A percentile compares a stretch with the other conserved stretches of the same genome.
Conservation (phyloP, 2,888 invertebrate genomes). For the Pandemis heparana region DNA sequence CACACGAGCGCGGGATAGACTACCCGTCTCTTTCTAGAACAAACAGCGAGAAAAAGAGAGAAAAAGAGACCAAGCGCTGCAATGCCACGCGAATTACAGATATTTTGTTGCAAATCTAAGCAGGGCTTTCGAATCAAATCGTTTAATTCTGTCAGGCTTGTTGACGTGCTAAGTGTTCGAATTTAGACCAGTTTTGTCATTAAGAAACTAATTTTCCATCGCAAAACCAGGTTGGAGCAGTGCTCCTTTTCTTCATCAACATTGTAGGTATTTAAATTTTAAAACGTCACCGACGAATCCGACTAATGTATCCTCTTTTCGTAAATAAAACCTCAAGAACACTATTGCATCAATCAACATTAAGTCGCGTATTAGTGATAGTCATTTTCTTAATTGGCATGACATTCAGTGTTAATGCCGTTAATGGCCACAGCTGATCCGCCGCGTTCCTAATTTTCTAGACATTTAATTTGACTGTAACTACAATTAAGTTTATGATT, state of each 20-base stretch:
- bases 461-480: too few relatives aligned
- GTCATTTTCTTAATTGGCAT: neutral
- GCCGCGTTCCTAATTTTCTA: neutral
- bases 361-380: neutral
- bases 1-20: too few relatives aligned
- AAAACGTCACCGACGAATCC: neutral
- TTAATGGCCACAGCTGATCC: neutral
- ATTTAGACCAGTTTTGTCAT: neutral
- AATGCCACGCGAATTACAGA: too few relatives aligned
- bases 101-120: too few relatives aligned
- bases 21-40: too few relatives aligned
- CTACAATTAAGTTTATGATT: too few relatives aligned
- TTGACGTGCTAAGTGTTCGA: constrained; percentile 12
- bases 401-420: neutral
- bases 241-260: neutral
- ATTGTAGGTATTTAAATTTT: neutral
- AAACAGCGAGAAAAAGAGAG: too few relatives aligned
- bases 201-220: neutral
- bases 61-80: too few relatives aligned
- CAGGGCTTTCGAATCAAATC: neutral
- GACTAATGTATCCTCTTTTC: neutral
- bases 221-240: neutral
- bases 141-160: neutral
- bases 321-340: neutral
- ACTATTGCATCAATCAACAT: neutral